Evolutionary conservation across 2,113 vertebrate genomes (phyloP), one percentile per base, ranked within the genome.

Genomic region (Archocentrus centrarchus): DNA sequence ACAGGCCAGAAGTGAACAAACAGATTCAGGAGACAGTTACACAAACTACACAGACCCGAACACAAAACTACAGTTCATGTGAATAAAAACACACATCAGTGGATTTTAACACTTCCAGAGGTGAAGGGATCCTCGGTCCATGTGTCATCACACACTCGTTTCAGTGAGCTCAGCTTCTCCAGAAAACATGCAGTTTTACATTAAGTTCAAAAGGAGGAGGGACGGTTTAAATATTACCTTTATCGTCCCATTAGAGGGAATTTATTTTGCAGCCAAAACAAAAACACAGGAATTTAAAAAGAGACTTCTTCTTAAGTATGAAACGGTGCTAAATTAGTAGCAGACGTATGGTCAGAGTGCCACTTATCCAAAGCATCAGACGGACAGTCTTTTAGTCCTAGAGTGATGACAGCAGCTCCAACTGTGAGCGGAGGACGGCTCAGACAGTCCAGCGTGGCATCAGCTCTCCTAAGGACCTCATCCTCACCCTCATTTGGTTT

Each of bases 1-100:
- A 62, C 18, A 39, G 61, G 5, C 0, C 0, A 1, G 0, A 37
- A n/a, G 18, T 37, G 20, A 62, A 62, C 10, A n/a, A 13, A 9
- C n/a, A 32, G 37, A n/a, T 11, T 63, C 7, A 20, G 30, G 30
- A 62, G 18, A n/a, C 20, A 18, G 37, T 20, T 35, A 35, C 20
- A 2, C 1, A 35, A 37, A 11, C 60, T 11, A 37, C 35, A 62
- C 32, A 62, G 32, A 37, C 60, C 32, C 20, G 32, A 62, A 35
- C 60, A 63, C 20, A 66, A 44, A 47, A 27, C 8, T 1, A 68
- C 39, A 2, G 63, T 0, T 24, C 1, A 0, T 41, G 62, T 44
- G 62, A 66, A 15, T 15, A 44, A 44, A 66, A 66, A 66, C 62
- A 41, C 7, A 0, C 61, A 22, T 3, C n/a, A 41, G 37, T 24